Conservation (phyloP, 2,113 vertebrate genomes). For the Thamnophis sirtalis region DNA sequence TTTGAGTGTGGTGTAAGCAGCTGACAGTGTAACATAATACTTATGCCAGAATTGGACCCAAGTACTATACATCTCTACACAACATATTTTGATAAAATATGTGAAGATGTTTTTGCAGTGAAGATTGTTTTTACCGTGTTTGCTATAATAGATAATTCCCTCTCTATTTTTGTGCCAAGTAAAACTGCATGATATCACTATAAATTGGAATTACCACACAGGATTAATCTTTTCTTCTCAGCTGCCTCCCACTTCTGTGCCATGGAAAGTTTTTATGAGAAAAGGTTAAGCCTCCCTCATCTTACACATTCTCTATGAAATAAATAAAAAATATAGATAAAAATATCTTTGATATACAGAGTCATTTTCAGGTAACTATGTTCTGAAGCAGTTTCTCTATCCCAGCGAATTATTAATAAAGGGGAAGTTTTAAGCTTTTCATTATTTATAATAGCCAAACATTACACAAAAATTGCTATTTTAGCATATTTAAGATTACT, state of each 20-base stretch:
- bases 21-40: background rate
- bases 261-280: background rate
- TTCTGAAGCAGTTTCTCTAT: background rate
- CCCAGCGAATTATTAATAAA: background rate
- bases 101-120: background rate
- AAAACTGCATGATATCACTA: background rate
- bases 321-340: background rate
- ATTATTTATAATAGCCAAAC: background rate
- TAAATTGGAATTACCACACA: background rate
- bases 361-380: background rate
- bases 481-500: background rate
- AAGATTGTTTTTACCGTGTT: background rate
- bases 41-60: background rate
- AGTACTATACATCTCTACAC: background rate
- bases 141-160: background rate
- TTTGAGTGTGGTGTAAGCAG: background rate
- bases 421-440: background rate
- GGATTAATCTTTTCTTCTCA: background rate
- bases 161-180: background rate
- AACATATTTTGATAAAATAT: background rate
- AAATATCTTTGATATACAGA: background rate
- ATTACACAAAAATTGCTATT: background rate
- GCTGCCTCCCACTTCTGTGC: background rate
- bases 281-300: background rate
- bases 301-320: background rate